Base-by-base conservation (phyloP, 2,113 vertebrate genomes). In the Stigmatopora argus region DNA sequence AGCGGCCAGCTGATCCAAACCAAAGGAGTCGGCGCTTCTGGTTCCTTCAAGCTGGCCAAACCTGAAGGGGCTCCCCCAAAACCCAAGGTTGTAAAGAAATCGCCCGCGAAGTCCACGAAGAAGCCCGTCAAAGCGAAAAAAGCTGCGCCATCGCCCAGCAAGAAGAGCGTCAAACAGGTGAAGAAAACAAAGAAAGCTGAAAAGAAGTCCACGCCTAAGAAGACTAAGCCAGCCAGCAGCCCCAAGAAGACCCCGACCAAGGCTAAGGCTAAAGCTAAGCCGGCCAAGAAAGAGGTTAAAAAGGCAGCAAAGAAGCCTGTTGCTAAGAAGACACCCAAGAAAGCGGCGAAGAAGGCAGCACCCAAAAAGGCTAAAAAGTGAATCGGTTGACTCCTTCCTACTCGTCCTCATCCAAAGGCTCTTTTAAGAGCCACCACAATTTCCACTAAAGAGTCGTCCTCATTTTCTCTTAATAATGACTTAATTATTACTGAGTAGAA, bases 401-500 rank as follows among this genome's bases (percentile, higher is more conserved):
- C 19, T 6, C n/a, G 19, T 4, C 26, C 19, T 26, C 31, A 64
- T n/a, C 48, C 63, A 64, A 51, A 64, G 62, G 62, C 62, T 64
- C 62, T 64, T 64, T 64, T 64, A 64, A 64, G 62, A 64, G 46
- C 62, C 62, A 52, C 46, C 61, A 62, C 62, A 9, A 49, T 12
- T 19, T 53, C n/a, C 14, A 23, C n/a, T 45, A 1, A 45, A 61
- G 41, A 61, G 41, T 3, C 14, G 15, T 46, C 21, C 59, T 21
- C 38, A 10, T 41, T 31, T 41, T 41, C 38, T 41, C 38, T 41
- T 41, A 1, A 8, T 41, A 41, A 7, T 41, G 3, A 41, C 38
- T 41, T 41, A 41, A 9, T 8, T 41, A 10, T 41, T 9, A 41
- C 9, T 10, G 7, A 8, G 38, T 41, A 31, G 26, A 31, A 31